Percentiles rank a stretch among this genome's conserved stretches.
Conservation (phyloP, 2,888 invertebrate genomes). For the Gastracanthus pulcherrimus region DNA sequence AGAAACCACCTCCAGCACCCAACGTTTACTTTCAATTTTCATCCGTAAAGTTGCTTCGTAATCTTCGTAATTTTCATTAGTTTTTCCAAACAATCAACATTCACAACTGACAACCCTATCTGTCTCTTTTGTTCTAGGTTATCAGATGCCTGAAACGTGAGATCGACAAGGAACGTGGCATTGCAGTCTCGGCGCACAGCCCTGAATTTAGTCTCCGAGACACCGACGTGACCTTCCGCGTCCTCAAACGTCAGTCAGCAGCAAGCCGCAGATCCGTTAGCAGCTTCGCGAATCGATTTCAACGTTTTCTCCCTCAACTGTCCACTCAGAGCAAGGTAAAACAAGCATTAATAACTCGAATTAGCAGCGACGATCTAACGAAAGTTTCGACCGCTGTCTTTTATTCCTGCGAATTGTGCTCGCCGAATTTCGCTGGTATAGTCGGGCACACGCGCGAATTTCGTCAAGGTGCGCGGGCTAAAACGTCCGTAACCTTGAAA, state of each 20-base stretch:
- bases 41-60: not conserved
- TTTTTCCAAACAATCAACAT: no score
- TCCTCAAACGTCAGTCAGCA: constrained; percentile 68
- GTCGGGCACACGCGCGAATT: constrained; percentile 14
- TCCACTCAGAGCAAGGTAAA: constrained; percentile 47
- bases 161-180: constrained; percentile 10
- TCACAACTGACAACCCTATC: not conserved
- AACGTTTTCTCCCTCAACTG: constrained; percentile 21
- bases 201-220: constrained; percentile 49
- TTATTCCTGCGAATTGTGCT: not conserved
- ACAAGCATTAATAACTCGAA: constrained; percentile 28
- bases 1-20: not conserved
- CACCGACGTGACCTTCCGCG: constrained; percentile 66
- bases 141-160: not conserved
- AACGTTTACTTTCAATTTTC: not conserved
- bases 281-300: constrained; percentile 28
- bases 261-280: constrained; percentile 54
- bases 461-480: not conserved
- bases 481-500: constrained; percentile 34
- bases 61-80: not conserved
- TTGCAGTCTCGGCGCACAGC: constrained; percentile 1
- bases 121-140: not conserved
- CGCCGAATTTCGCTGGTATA: not conserved
- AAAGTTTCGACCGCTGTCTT: not conserved
- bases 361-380: not conserved